Evolutionary conservation across 1,140 invertebrate species (phyloP), one percentile per base, ranked within the genome.

Genomic region (Drosophila busckii): DNA sequence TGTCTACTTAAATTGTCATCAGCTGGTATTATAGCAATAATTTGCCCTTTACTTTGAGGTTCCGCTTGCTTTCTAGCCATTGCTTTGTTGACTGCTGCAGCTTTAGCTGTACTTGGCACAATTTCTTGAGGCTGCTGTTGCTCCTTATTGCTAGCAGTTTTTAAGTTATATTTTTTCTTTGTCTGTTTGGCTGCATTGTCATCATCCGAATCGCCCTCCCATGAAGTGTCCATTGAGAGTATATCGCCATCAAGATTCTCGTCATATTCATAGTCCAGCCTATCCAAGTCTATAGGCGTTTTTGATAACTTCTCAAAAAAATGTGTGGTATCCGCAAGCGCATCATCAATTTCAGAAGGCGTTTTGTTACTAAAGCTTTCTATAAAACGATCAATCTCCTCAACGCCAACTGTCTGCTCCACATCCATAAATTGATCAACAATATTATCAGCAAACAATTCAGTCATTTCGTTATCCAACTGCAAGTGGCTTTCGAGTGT

Each of bases 151-250:
- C 2, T 10, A 2, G 6, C n/a, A n/a, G 13, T 25, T 12, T 2
- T 25, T 5, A 13, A 12, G 1, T 32, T 23, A 2, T 0, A 12
- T 1, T 2, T 26, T 25, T 10, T 29, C 19, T 2, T 10, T 16
- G 31, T 35, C 2, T 25, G 1, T 8, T 48, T 28, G 2, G 1
- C 0, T 2, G 19, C 0, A 4, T 15, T 10, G 1, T 73, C 52
- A 3, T 80, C 61, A 6, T 66, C n/a, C n/a, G n/a, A n/a, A n/a
- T n/a, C 52, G 1, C 34, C 55, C 15, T 67, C 29, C 32, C 60
- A 82, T 1, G 69, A 70, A 4, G 65, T 40, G 1, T 38, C 32
- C 12, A 82, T 41, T 4, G 76, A 70, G 2, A 82, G 20, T 0
- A 45, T 25, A 49, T 82, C 75, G 7, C 45, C 31, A n/a, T 59